Conservation (phyloP, 1,140 invertebrate species). For the Lepidurus arcticus region DNA sequence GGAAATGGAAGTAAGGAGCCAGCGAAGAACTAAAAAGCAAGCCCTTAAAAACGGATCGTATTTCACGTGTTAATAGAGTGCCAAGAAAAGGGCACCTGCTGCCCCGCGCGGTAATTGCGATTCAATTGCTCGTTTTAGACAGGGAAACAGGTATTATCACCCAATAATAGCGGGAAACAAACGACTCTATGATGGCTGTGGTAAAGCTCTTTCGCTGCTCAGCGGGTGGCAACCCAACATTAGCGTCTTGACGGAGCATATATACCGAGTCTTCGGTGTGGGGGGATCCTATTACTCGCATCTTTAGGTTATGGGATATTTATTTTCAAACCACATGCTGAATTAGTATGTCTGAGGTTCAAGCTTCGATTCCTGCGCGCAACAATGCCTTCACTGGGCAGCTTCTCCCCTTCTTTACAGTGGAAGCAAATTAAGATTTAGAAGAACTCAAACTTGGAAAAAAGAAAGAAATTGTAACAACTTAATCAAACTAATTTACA, state of each 20-base stretch:
- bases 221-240: neutral
- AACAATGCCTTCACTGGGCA: too few relatives aligned
- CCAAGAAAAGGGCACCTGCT: neutral
- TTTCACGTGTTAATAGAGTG: neutral
- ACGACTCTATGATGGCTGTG: conserved; percentile 10
- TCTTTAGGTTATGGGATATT: neutral
- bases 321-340: too few relatives aligned
- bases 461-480: too few relatives aligned
- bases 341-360: too few relatives aligned
- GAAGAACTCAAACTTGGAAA: too few relatives aligned
- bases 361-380: too few relatives aligned
- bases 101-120: neutral
- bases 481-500: too few relatives aligned
- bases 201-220: conserved; percentile 1
- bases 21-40: neutral
- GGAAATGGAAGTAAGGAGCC: too few relatives aligned
- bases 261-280: neutral
- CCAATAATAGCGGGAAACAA: conserved; percentile 22
- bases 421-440: too few relatives aligned
- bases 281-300: neutral
- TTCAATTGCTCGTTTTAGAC: conserved; percentile 14
- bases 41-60: neutral
- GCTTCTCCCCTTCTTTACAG: too few relatives aligned
- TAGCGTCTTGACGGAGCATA: neutral
- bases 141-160: conserved; percentile 17